phyloP scores from a whole-genome alignment of 2,888 invertebrate genomes.

The Sarcophaga carnaria region DNA sequence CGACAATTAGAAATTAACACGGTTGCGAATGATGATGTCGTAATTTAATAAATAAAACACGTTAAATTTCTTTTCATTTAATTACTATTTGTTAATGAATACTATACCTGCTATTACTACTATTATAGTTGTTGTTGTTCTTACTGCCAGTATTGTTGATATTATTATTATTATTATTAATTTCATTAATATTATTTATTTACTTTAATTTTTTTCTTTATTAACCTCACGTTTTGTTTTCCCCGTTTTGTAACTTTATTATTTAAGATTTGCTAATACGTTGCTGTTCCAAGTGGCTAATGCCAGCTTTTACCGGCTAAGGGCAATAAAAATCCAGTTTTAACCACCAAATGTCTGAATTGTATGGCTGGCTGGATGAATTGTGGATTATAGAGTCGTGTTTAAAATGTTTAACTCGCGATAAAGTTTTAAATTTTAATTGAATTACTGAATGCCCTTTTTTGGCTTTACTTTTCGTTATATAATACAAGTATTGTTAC shows the following conservation, averaged over 20 bases:
- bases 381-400: not conserved
- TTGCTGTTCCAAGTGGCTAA: slow-evolving; percentile 35
- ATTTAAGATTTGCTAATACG: slow-evolving; percentile 34
- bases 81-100: not conserved
- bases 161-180: not conserved
- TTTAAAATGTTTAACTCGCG: not conserved
- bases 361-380: no score
- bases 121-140: no score
- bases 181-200: not conserved
- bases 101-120: no score
- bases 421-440: not conserved
- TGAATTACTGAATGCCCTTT: not conserved
- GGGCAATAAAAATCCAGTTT: slow-evolving; percentile 49
- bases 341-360: not conserved
- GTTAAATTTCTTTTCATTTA: slow-evolving; percentile 17
- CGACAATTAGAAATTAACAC: not conserved
- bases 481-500: not conserved
- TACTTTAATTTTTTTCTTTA: not conserved
- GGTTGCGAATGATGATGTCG: not conserved
- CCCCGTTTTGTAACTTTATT: not conserved
- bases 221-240: not conserved
- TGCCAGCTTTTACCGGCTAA: slow-evolving; percentile 48
- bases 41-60: slow-evolving; percentile 7
- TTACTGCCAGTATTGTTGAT: not conserved
- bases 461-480: not conserved